These are phyloP conservation scores for Pelobates cultripes DNA, from an alignment of 2,797 vertebrate genomes.

Conservation along the genomic window DNA sequence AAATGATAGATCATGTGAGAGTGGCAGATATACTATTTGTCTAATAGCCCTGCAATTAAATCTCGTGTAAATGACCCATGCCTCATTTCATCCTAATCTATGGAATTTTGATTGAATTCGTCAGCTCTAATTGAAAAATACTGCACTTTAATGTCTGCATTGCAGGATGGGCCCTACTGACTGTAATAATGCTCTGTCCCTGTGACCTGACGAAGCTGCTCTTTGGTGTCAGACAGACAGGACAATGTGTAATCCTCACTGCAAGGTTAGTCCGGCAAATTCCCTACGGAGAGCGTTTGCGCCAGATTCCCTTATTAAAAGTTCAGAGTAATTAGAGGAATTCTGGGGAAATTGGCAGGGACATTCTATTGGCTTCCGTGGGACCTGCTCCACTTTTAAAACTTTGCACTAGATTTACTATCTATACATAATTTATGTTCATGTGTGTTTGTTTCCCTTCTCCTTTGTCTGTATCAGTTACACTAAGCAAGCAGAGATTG, in stretches of 20 bases:
- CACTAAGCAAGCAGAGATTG: no score
- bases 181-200: constrained; percentile 89
- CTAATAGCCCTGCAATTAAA: constrained; percentile 99
- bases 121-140: constrained; percentile 99
- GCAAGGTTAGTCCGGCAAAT: not conserved
- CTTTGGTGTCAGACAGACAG: constrained; percentile 1
- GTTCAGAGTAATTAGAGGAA: no score
- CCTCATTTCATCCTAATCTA: constrained; percentile 99
- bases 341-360: no score
- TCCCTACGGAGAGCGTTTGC: constrained; percentile 1
- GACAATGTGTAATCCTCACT: constrained; percentile 21
- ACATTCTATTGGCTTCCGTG: no score
- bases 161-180: constrained; percentile 81
- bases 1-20: constrained; percentile 95
- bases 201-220: constrained; percentile 75
- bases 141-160: constrained; percentile 96
- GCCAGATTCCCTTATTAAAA: not conserved
- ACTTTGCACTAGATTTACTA: no score
- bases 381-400: no score
- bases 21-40: constrained; percentile 97
- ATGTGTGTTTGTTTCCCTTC: no score
- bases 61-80: constrained; percentile 98
- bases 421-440: no score
- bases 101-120: constrained; percentile 99
- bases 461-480: no score